These are phyloP conservation scores for Aethes cnicana DNA, from an alignment of 2,888 invertebrate genomes.

Conservation along the genomic window DNA sequence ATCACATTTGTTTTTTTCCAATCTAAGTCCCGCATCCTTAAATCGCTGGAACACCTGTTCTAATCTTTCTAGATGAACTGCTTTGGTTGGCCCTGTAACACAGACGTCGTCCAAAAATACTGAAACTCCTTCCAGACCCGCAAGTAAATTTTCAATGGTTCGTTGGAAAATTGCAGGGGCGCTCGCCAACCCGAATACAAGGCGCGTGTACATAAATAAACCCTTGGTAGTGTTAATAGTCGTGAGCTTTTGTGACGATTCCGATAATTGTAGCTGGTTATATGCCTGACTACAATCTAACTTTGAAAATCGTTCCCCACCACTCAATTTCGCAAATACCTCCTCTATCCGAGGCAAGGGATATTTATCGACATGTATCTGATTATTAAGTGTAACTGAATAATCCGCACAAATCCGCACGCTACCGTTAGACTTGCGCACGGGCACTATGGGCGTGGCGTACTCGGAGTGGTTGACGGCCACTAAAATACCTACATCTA, in stretches of 20 bases:
- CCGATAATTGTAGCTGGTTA: too few species aligned
- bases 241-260: too few species aligned
- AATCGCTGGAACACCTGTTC: constrained; percentile 17
- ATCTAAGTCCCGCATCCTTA: not conserved
- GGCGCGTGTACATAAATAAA: constrained; percentile 9
- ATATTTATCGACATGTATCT: not conserved
- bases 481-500: not conserved
- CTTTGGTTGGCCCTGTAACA: constrained; percentile 8
- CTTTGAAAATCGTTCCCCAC: constrained; percentile 8
- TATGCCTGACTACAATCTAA: constrained; percentile 8
- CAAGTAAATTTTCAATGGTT: constrained; percentile 6
- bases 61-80: constrained; percentile 11
- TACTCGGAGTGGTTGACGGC: not conserved
- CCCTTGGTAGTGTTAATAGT: too few species aligned
- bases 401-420: too few species aligned
- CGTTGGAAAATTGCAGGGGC: constrained; percentile 14
- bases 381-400: too few species aligned
- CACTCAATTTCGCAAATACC: not conserved
- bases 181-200: constrained; percentile 4
- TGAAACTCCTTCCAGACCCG: constrained; percentile 4
- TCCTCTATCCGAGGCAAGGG: not conserved
- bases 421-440: too few species aligned
- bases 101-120: constrained; percentile 25
- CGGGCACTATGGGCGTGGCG: not conserved
- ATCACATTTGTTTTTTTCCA: constrained; percentile 14